These are phyloP conservation scores for Leucoptera coffeella DNA, from an alignment of 2,888 invertebrate genomes.

Conservation along the genomic window DNA sequence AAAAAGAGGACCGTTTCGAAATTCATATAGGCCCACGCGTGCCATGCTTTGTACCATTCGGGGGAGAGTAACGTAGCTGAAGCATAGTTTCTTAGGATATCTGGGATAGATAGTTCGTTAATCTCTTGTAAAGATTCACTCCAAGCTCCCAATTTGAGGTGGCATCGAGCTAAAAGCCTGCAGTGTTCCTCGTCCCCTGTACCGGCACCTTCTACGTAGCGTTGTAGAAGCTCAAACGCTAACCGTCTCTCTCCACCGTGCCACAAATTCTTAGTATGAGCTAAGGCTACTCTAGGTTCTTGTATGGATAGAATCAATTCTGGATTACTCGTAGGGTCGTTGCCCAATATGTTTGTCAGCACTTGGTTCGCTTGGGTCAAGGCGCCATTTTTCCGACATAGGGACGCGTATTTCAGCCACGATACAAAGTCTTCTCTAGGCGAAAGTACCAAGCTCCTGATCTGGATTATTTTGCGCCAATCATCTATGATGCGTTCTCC, in stretches of 20 bases:
- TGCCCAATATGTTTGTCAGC: conserved; percentile 80
- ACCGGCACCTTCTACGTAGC: conserved; percentile 62
- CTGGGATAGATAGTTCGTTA: conserved; percentile 69
- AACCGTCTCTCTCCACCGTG: conserved; percentile 70
- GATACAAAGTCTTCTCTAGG: conserved; percentile 94
- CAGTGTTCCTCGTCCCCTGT: conserved; percentile 48
- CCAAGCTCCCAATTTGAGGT: conserved; percentile 93
- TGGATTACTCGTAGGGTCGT: conserved; percentile 68
- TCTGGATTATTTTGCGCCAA: conserved; percentile 95
- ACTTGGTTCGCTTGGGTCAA: conserved; percentile 87
- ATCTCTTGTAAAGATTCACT: conserved; percentile 81
- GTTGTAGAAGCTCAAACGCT: conserved; percentile 71
- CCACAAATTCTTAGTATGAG: conserved; percentile 96
- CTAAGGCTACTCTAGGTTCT: conserved; percentile 84
- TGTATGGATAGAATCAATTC: conserved; percentile 65
- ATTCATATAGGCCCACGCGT: conserved; percentile 96
- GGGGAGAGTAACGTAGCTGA: conserved; percentile 80
- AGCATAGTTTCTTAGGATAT: conserved; percentile 69
- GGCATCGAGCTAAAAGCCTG: conserved; percentile 70
- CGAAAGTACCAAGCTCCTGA: conserved; percentile 85
- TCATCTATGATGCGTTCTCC: conserved; percentile 95
- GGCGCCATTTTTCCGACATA: conserved; percentile 91
- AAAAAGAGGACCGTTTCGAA: conserved; percentile 82
- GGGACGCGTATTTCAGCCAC: conserved; percentile 94
- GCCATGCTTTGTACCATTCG: conserved; percentile 97